Base-by-base conservation (phyloP, 1,140 invertebrate species). In the Glossosoma conforme region DNA sequence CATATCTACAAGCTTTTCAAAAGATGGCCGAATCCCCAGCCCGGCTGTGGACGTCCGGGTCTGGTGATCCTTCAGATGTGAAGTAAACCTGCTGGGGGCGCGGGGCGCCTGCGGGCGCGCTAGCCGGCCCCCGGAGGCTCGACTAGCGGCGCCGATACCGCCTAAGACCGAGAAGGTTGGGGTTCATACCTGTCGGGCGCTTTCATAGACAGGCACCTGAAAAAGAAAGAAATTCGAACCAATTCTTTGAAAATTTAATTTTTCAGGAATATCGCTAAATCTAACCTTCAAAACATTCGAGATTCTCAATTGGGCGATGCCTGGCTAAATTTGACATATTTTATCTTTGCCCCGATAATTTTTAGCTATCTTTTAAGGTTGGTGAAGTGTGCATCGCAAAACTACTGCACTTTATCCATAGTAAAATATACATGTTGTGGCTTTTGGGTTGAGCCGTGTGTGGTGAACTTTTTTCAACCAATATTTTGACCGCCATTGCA, bases 161-260 rank as follows among this genome's bases (percentile, higher is more conserved):
- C 15, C 5, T 8, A 67, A 66, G n/a, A 67, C 62, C 60, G 59
- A 53, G 62, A 58, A 64, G 68, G 59, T 62, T 59, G 65, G 66
- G 59, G 69, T 69, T 67, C 71, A 75, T 80, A 80, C 78, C 77
- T 80, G 73, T 80, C 78, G 69, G 77, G 78, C 76, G 78, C 77
- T 77, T 80, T 80, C 76, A 79, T 79, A 76, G 78, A 80, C 78
- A 80, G 77, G 77, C 77, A 80, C 78, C 78, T 80, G 78, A 75
- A 80, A 80, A 80, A 77, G 71, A 76, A 75, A 75, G 70, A 71
- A 74, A 75, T 69, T 71, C 72, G 66, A 71, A 73, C 72, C 72
- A 75, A 74, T 72, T 75, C 70, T 69, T 75, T 54, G 52, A 58
- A 58, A 46, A 41, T 54, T 51, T 37, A 58, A 50, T 49, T 54